These are phyloP conservation scores for Hypolimnas misippus DNA, from an alignment of 2,888 invertebrate genomes.

Conservation along the genomic window DNA sequence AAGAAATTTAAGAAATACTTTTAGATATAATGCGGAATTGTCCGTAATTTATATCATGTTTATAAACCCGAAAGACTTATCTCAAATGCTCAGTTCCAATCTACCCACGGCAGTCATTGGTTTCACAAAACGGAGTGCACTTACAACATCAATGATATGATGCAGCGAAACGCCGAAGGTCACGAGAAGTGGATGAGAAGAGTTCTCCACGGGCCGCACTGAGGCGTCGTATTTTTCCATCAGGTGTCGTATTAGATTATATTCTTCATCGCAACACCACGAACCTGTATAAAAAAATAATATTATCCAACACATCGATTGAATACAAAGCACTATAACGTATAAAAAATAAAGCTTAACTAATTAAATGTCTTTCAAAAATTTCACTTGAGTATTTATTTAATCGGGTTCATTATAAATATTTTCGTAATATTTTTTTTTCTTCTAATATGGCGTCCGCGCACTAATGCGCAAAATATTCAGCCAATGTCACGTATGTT, in stretches of 20 bases:
- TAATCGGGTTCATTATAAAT: no score
- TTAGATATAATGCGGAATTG: no score
- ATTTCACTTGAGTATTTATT: no score
- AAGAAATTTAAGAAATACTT: no score
- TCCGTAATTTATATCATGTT: no score
- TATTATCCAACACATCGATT: background rate
- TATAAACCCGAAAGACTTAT: slow-evolving; percentile 5
- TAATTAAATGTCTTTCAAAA: no score
- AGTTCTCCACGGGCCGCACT: slow-evolving; percentile 90
- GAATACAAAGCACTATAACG: background rate
- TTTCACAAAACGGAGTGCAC: slow-evolving; percentile 26
- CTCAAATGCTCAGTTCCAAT: slow-evolving; percentile 23
- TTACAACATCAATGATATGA: slow-evolving; percentile 94
- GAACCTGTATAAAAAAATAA: slow-evolving; percentile 49
- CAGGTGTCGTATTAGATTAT: slow-evolving; percentile 87
- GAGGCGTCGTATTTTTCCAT: slow-evolving; percentile 91
- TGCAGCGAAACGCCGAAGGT: slow-evolving; percentile 92
- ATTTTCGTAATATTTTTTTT: no score
- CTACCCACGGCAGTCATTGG: slow-evolving; percentile 27
- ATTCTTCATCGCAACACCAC: slow-evolving; percentile 86
- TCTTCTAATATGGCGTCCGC: no score
- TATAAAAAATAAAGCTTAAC: no score
- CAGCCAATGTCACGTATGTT: no score
- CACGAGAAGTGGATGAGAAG: slow-evolving; percentile 89
- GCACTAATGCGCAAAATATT: no score